These are phyloP conservation scores for Drosophila rubida DNA, from an alignment of 2,888 invertebrate genomes.

Conservation along the genomic window DNA sequence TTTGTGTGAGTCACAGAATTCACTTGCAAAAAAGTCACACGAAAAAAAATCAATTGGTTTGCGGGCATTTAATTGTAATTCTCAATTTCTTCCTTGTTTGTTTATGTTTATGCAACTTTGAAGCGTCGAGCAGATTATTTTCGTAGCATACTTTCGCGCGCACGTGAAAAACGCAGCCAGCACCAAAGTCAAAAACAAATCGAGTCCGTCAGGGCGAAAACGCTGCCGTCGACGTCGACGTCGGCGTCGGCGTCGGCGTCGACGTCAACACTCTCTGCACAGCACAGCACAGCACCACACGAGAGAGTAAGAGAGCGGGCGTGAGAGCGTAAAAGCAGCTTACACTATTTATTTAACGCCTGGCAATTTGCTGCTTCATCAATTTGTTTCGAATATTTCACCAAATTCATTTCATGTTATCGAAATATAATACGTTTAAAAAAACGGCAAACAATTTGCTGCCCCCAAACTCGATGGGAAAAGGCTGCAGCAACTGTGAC, in stretches of 20 bases:
- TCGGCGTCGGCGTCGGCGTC: not conserved
- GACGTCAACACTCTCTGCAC: not conserved
- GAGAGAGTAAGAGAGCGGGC: not conserved
- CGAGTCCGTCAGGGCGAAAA: conserved; percentile 6
- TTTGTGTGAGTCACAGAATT: conserved; percentile 1
- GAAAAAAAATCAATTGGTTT: conserved; percentile 12
- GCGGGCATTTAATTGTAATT: not conserved
- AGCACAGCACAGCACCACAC: no score
- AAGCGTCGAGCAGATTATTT: conserved; percentile 21
- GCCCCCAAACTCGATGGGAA: conserved; percentile 16
- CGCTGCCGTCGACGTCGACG: not conserved
- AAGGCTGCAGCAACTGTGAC: conserved; percentile 32
- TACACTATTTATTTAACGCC: not conserved
- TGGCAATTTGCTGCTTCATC: not conserved
- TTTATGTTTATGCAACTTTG: conserved; percentile 72
- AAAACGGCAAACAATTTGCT: not conserved
- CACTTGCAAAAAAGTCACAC: conserved; percentile 25
- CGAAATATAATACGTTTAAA: not conserved
- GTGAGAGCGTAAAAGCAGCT: not conserved
- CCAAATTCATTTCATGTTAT: not conserved
- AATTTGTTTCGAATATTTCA: not conserved
- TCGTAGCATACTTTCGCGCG: conserved; percentile 64
- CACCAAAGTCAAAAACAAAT: conserved; percentile 27
- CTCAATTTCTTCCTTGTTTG: conserved; percentile 23
- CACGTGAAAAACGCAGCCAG: conserved; percentile 57